Percentiles rank a stretch among this genome's conserved stretches.
Evolutionary conservation across 2,888 invertebrate species (phyloP).

Genomic region (Heliconius ismenius): DNA sequence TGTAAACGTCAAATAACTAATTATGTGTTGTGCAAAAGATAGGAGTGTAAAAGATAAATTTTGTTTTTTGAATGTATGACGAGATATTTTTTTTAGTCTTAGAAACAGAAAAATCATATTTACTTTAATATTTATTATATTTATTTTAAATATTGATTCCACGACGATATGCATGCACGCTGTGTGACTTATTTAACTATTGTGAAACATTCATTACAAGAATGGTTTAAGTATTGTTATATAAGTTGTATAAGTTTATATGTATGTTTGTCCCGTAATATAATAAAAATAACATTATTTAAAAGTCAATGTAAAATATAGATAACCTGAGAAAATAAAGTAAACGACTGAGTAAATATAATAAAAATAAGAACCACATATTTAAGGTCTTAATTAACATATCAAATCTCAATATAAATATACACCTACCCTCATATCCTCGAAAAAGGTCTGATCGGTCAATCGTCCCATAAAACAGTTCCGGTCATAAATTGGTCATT

Average conservation of each 20-base stretch:
- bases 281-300: too few relatives aligned
- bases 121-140: background rate
- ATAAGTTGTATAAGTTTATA: background rate
- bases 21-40: conserved; percentile 21
- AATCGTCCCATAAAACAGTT: conserved; percentile 68
- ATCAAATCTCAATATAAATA: background rate
- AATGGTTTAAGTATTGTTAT: background rate
- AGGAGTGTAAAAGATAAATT: conserved; percentile 16
- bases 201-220: background rate
- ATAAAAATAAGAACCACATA: too few relatives aligned
- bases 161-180: background rate
- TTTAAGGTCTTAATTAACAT: background rate
- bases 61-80: background rate
- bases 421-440: conserved; percentile 39
- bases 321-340: too few relatives aligned
- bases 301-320: too few relatives aligned
- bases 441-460: conserved; percentile 59
- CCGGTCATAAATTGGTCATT: conserved; percentile 75
- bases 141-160: background rate
- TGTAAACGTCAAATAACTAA: conserved; percentile 35
- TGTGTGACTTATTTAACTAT: background rate
- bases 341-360: too few relatives aligned
- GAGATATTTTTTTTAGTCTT: background rate
- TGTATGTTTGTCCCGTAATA: too few relatives aligned
- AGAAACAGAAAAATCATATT: background rate